phyloP scores from a whole-genome alignment of 2,888 invertebrate genomes.

The Empis livida region DNA sequence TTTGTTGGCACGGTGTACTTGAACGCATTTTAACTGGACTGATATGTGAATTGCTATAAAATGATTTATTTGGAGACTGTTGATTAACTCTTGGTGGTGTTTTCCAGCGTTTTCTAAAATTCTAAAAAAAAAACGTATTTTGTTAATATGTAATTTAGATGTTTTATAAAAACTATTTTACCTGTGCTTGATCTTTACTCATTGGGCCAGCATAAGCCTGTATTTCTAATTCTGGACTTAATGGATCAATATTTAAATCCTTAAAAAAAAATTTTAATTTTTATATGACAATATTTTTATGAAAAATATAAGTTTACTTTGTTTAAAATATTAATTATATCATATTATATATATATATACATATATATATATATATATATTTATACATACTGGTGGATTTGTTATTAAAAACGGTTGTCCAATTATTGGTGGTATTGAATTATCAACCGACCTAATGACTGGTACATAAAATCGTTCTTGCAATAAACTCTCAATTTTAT shows the following conservation, averaged over 20 bases:
- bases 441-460: slow-evolving; percentile 66
- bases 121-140: slow-evolving; percentile 17
- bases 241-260: slow-evolving; percentile 50
- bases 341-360: not conserved
- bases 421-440: slow-evolving; percentile 58
- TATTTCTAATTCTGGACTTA: slow-evolving; percentile 60
- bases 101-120: slow-evolving; percentile 69
- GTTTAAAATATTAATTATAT: not conserved
- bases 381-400: slow-evolving; percentile 49
- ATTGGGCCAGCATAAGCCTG: slow-evolving; percentile 88
- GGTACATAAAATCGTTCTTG: slow-evolving; percentile 78
- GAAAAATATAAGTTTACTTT: not conserved
- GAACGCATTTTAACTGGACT: slow-evolving; percentile 11
- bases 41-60: slow-evolving; percentile 17
- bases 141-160: too few species aligned
- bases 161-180: too few species aligned
- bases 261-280: slow-evolving; percentile 27
- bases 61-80: slow-evolving; percentile 10
- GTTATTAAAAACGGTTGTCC: slow-evolving; percentile 67
- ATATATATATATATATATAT: too few species aligned
- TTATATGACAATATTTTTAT: not conserved
- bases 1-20: slow-evolving; percentile 16
- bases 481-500: slow-evolving; percentile 48
- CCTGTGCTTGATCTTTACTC: slow-evolving; percentile 55
- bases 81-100: slow-evolving; percentile 52